These are phyloP conservation scores for Furnarius figulus DNA, from an alignment of 2,113 vertebrate species.

Conservation along the genomic window DNA sequence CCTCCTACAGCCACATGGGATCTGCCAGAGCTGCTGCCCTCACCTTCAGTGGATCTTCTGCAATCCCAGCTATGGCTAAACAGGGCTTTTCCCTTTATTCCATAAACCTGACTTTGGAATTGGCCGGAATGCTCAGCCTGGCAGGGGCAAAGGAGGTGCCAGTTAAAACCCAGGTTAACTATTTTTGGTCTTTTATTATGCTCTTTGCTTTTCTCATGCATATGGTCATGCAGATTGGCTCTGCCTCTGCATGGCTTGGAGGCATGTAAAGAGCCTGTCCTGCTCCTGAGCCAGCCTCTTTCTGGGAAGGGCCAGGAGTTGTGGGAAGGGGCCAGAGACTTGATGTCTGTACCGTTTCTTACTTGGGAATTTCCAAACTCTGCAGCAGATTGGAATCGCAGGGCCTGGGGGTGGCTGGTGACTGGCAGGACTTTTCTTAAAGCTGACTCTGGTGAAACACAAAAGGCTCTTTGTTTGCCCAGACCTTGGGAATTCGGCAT, in stretches of 20 bases:
- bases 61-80: background rate
- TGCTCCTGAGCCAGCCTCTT: background rate
- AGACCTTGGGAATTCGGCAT: background rate
- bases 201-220: background rate
- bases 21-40: background rate
- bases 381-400: background rate
- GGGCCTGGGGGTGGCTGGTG: background rate
- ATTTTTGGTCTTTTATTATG: background rate
- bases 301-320: background rate
- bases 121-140: background rate
- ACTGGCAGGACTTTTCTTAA: background rate
- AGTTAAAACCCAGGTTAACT: background rate
- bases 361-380: background rate
- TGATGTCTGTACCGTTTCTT: background rate
- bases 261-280: background rate
- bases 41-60: background rate
- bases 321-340: background rate
- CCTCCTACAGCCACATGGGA: background rate
- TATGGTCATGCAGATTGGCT: background rate
- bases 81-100: background rate
- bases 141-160: background rate
- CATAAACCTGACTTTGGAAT: background rate
- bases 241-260: background rate
- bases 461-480: conserved; percentile 26
- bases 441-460: background rate